Base-by-base conservation (phyloP, 2,888 invertebrate genomes). In the Leucophenga maculata region DNA sequence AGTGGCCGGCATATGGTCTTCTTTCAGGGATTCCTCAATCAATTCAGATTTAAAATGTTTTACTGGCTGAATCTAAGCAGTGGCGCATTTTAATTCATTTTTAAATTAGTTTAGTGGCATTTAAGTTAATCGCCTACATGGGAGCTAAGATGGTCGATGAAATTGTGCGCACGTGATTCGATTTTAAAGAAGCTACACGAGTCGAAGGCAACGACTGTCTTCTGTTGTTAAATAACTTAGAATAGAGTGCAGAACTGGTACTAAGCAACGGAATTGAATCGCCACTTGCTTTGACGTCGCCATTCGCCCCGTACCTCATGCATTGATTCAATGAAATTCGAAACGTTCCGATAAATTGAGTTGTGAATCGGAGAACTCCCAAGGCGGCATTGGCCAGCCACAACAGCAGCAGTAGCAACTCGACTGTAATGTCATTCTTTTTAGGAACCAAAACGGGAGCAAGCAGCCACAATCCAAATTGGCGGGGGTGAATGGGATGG, bases 31-130 rank as follows among this genome's bases (percentile, higher is more conserved):
- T 39, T 39, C 39, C 39, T 39, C 46, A 55, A 68, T 64, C 68
- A 68, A 26, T 64, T 60, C 69, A 64, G 69, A 75, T 76, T 77
- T 75, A 77, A 77, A 48, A 18, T 64, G 48, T 59, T 59, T 32
- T 31, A 18, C 46, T 46, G 26, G 31, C 57, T 6, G 26, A 39
- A 9, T 39, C 39, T 8, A 39, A 39, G 39, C 39, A 39, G 39
- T n/a, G 16, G 60, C 77, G 80, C 81, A 79, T 78, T 84, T 80
- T 76, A 85, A 86, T 86, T 86, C 83, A 86, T 74, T 86, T 86
- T 86, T 86, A 86, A 86, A 86, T 86, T 86, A 86, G 84, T 86
- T 86, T 84, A 85, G 82, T 86, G 81, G 85, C 84, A 83, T 84
- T 86, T 86, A 83, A 82, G 65, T 80, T 82, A 82, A 84, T 84